A percentile compares a stretch with the other conserved stretches of the same genome.
phyloP scores from a whole-genome alignment of 2,797 vertebrate genomes.

The Myripristis jacobus region DNA sequence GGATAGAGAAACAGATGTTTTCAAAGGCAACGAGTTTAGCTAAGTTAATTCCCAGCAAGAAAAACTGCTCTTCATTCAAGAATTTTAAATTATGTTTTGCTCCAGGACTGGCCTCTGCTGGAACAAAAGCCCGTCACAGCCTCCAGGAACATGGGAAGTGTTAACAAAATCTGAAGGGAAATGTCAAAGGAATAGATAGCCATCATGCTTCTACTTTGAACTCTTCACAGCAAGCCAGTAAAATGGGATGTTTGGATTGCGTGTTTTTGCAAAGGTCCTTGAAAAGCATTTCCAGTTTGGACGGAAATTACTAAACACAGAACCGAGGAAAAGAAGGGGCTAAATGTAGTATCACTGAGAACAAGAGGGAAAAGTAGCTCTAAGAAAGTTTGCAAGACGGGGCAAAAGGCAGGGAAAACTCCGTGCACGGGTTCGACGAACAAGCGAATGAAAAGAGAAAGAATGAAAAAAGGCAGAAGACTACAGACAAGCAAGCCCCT shows the following conservation, averaged over 20 bases:
- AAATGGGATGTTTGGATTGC: slow-evolving; percentile 25
- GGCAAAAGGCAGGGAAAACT: slow-evolving; percentile 31
- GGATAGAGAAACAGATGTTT: neutral
- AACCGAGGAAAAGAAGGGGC: slow-evolving; percentile 20
- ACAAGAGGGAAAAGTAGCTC: slow-evolving; percentile 27
- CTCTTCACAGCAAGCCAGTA: slow-evolving; percentile 35
- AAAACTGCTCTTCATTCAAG: neutral
- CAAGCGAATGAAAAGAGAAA: slow-evolving; percentile 57
- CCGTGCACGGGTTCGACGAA: slow-evolving; percentile 54
- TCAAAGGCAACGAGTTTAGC: neutral
- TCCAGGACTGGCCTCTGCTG: slow-evolving; percentile 31
- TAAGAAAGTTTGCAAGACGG: slow-evolving; percentile 3
- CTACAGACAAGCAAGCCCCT: slow-evolving; percentile 73
- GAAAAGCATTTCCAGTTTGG: slow-evolving; percentile 41
- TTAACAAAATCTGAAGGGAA: slow-evolving; percentile 30
- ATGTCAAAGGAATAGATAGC: slow-evolving; percentile 12
- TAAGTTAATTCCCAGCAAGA: neutral
- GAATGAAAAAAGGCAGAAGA: slow-evolving; percentile 49
- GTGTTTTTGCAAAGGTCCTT: slow-evolving; percentile 41
- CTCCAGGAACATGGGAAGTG: slow-evolving; percentile 28
- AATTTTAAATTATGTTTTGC: neutral
- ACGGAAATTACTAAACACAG: slow-evolving; percentile 30
- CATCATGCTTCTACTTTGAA: slow-evolving; percentile 62
- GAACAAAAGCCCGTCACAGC: slow-evolving; percentile 66
- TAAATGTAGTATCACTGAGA: slow-evolving; percentile 23